Conservation (phyloP, 2,888 invertebrate species). For the Nymphalis c-album region DNA sequence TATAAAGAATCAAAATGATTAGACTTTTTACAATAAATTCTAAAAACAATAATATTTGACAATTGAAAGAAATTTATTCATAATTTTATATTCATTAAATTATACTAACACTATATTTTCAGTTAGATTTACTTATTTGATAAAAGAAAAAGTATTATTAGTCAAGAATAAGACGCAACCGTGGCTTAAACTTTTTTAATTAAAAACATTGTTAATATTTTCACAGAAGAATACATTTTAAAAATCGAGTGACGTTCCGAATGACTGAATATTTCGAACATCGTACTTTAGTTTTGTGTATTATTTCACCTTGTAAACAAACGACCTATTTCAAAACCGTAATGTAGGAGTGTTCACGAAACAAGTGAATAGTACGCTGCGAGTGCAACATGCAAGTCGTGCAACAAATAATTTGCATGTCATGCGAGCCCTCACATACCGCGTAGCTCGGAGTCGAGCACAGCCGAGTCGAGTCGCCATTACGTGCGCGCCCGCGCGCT, state of each 20-base stretch:
- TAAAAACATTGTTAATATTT: too few species aligned
- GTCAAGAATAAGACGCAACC: too few species aligned
- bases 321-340: constrained; percentile 4
- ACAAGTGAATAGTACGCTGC: constrained; percentile 7
- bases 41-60: too few species aligned
- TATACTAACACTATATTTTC: too few species aligned
- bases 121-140: too few species aligned
- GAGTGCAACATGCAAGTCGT: constrained; percentile 22
- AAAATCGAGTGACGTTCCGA: neutral
- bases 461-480: constrained; percentile 18
- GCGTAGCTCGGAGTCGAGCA: constrained; percentile 9
- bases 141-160: too few species aligned
- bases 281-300: neutral
- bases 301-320: constrained; percentile 3
- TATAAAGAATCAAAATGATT: too few species aligned
- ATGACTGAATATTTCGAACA: neutral
- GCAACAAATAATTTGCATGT: constrained; percentile 27
- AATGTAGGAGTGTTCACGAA: constrained; percentile 9
- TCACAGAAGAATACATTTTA: too few species aligned
- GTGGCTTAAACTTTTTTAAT: too few species aligned
- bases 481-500: constrained; percentile 17
- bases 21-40: too few species aligned
- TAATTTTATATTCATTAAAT: too few species aligned
- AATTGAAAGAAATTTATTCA: too few species aligned
- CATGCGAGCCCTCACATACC: constrained; percentile 20